These are phyloP conservation scores for Sthenelais limicola DNA, from an alignment of 2,888 invertebrate species.

Conservation along the genomic window DNA sequence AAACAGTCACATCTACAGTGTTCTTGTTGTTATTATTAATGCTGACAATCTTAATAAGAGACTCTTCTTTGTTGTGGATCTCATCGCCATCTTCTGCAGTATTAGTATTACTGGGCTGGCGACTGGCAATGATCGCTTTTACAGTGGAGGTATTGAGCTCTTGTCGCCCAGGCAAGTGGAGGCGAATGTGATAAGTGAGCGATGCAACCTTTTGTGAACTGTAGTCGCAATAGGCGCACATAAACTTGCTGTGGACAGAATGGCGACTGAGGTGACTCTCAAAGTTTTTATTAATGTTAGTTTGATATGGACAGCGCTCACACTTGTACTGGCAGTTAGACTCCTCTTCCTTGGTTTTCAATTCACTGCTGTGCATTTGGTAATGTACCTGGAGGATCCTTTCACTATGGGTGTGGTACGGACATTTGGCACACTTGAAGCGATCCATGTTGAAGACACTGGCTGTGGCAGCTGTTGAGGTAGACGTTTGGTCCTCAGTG, in stretches of 20 bases:
- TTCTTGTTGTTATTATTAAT: constrained; percentile 24
- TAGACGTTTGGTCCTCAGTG: neutral
- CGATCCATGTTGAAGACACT: constrained; percentile 23
- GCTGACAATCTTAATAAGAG: too few relatives aligned
- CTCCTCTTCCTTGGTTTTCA: constrained; percentile 53
- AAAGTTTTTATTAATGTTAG: constrained; percentile 56
- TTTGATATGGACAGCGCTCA: constrained; percentile 63
- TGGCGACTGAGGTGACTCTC: constrained; percentile 59
- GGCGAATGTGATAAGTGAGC: constrained; percentile 57
- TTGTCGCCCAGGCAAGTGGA: constrained; percentile 59
- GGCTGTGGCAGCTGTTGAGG: too few relatives aligned
- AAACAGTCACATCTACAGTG: neutral
- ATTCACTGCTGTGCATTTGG: constrained; percentile 58
- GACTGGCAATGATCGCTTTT: too few relatives aligned
- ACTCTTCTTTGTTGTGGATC: too few relatives aligned
- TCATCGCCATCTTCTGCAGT: too few relatives aligned
- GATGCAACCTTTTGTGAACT: constrained; percentile 55
- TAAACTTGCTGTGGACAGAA: constrained; percentile 51
- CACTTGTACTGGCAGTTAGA: constrained; percentile 55
- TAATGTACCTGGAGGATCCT: constrained; percentile 58
- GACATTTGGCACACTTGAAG: constrained; percentile 58
- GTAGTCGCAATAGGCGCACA: constrained; percentile 64
- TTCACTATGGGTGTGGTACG: constrained; percentile 56
- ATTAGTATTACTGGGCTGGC: too few relatives aligned
- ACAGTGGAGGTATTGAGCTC: too few relatives aligned